Evolutionary conservation across 2,888 invertebrate genomes (phyloP), one percentile per base, ranked within the genome.

Genomic region (Hydropsyche betteni): DNA sequence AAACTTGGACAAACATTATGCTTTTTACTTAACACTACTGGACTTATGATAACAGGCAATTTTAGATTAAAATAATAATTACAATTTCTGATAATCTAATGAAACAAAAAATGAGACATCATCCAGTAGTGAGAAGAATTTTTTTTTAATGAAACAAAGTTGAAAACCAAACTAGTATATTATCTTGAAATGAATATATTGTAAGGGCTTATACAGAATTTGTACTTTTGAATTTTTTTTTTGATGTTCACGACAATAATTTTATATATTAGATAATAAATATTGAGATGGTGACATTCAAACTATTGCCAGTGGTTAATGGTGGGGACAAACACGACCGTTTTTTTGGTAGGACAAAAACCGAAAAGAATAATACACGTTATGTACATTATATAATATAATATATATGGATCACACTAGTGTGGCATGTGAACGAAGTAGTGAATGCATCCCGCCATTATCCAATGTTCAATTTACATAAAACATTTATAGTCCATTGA

Each of bases 121-220:
- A 10, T 44, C 44, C 44, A 44, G 44, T 10, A 44, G 44, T 44
- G 44, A 44, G 44, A 44, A 44, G 44, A 8, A 7, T 44, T 44
- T 8, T 8, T 10, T 8, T 44, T 6, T 8, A 44, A 44, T 10
- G 10, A 44, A 44, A 44, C 44, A 44, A 44, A 44, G 10, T 44
- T 44, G 10, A 44, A 8, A 6, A 44, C 16, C 1, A n/a, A 70
- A 70, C 6, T 70, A 52, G 2, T 81, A 82, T 80, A 82, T 81
- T 81, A 82, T 82, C 81, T 81, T 76, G 24, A 69, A 74, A 74
- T 74, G 51, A 61, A 74, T 5, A 34, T 69, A 76, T 76, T 84
- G 84, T 85, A 85, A 88, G 88, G 89, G 88, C 89, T 89, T 89
- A 89, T 88, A 90, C 88, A 89, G 90, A 91, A 91, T 91, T 91